Base-by-base conservation (phyloP, 2,113 vertebrate genomes). In the Brachyhypopomus gauderio region DNA sequence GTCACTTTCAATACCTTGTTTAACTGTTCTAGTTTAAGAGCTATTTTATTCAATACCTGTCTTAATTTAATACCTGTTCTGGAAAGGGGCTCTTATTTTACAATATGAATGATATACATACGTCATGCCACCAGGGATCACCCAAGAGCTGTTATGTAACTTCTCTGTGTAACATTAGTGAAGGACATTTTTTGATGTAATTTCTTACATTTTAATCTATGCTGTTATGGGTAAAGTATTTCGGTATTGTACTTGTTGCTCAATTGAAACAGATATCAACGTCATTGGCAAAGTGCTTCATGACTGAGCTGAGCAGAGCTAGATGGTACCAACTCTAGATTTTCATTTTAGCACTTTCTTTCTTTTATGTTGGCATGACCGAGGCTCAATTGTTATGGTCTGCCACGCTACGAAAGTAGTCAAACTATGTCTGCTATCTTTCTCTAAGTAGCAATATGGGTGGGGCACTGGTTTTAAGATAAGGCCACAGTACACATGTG, bases 391-490 rank as follows among this genome's bases (percentile, higher is more conserved):
- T 20, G 30, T 22, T 12, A 27, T n/a, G n/a, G 20, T 5, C 58
- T 64, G 23, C 9, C n/a, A 38, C 9, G 3, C n/a, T 48, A 70
- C 36, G 20, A 5, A 1, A 58, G 30, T 12, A 22, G 12, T 73
- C 25, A 63, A 14, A 36, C 30, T 16, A 34, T 22, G 3, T 9
- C 19, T 30, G 56, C 38, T 73, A 80, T 72, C 78, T 63, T 27
- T 5, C 2, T 34, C 58, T 27, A 14, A 52, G 27, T 38, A 55
- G 38, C 34, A 62, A 25, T 25, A 17, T 48, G 70, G 78, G 70
- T 73, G 78, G 9, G 70, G 78, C 72, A 34, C 5, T 3, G 7
- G 19, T 23, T 72, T 55, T 36, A 22, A 34, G 78, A 80, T 80
- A 73, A 73, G 78, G 14, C 58, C 59, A 63, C 20, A 48, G 11